phyloP scores from a whole-genome alignment of 1,140 invertebrate species.

The Ganaspis sp. region DNA sequence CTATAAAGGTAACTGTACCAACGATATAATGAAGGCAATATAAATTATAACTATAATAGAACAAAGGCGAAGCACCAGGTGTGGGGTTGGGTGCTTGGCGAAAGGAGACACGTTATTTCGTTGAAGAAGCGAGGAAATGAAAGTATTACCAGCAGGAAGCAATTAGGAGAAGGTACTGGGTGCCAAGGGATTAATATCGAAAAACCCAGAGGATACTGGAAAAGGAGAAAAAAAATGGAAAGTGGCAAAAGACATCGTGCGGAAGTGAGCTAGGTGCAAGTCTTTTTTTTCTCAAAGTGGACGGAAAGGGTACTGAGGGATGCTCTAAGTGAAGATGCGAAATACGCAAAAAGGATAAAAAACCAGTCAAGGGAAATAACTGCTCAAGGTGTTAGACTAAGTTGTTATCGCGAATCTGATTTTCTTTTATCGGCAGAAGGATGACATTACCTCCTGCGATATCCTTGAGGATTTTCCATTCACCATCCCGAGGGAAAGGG shows the following conservation, averaged over 20 bases:
- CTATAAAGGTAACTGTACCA: background rate
- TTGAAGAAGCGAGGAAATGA: slow-evolving; percentile 50
- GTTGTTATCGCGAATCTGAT: slow-evolving; percentile 10
- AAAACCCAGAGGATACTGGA: slow-evolving; percentile 33
- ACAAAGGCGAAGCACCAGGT: slow-evolving; percentile 24
- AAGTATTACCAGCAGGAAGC: slow-evolving; percentile 59
- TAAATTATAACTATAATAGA: slow-evolving; percentile 41
- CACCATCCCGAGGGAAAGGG: background rate
- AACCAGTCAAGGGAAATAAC: slow-evolving; percentile 18
- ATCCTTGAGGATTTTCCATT: slow-evolving; percentile 11
- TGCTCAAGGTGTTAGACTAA: slow-evolving; percentile 3
- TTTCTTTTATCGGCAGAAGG: slow-evolving; percentile 23
- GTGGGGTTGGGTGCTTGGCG: slow-evolving; percentile 13
- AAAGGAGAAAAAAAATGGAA: slow-evolving; percentile 27
- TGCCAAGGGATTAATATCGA: slow-evolving; percentile 55
- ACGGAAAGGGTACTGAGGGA: background rate
- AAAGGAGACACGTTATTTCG: slow-evolving; percentile 47
- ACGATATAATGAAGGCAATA: slow-evolving; percentile 15
- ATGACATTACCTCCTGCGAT: background rate
- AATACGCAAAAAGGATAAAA: slow-evolving; percentile 6
- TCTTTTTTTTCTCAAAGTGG: background rate
- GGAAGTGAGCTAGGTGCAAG: background rate
- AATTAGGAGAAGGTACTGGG: slow-evolving; percentile 53
- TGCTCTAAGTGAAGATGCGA: background rate
- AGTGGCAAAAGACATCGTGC: slow-evolving; percentile 3